Evolutionary conservation across 2,797 vertebrate species (phyloP).

Genomic region (Platalea minor): DNA sequence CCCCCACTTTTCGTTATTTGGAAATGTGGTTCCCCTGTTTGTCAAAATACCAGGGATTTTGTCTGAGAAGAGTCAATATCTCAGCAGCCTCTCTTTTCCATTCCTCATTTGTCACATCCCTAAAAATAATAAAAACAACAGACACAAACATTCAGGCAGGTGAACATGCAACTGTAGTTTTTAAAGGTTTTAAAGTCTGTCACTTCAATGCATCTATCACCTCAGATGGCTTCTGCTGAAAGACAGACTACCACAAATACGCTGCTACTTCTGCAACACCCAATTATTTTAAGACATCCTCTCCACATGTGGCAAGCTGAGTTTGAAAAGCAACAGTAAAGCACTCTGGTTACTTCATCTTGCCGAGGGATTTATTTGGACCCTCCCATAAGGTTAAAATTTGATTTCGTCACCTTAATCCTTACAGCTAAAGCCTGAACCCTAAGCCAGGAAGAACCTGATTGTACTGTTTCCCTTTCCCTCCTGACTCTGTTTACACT

Average conservation of each 20-base stretch:
- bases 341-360: background rate
- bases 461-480: background rate
- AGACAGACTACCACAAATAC: background rate
- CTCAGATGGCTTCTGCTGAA: background rate
- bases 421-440: background rate
- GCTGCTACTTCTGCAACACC: background rate
- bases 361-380: background rate
- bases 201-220: background rate
- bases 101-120: background rate
- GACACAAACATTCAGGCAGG: background rate
- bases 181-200: background rate
- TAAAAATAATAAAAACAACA: slow-evolving; percentile 22
- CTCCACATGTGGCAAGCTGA: background rate
- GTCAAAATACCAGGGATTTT: background rate
- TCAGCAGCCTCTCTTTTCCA: background rate
- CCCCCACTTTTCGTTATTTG: background rate
- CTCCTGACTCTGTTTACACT: background rate
- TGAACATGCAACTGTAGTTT: background rate
- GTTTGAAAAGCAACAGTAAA: background rate
- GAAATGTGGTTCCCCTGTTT: background rate
- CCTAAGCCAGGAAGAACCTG: background rate
- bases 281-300: background rate
- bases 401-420: background rate
- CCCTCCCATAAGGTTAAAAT: background rate
- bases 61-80: background rate